Evolutionary conservation across 2,888 invertebrate species (phyloP), one percentile per base, ranked within the genome.

Genomic region (Noctua comes): DNA sequence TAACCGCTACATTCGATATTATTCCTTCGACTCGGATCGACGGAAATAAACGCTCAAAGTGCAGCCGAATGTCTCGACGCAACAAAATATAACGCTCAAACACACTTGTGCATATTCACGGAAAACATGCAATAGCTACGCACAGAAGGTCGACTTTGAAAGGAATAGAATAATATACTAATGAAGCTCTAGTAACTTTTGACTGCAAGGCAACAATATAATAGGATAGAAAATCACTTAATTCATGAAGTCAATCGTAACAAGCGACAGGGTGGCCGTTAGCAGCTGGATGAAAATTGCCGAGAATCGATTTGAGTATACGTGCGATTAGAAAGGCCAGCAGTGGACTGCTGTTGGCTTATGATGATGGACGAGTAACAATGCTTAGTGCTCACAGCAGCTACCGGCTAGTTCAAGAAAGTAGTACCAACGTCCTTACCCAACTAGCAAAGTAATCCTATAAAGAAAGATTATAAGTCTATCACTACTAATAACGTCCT

Each of bases 11-110:
- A 68, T 65, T 79, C 71, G 62, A 74, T 76, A 74, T 76, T 84
- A 84, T 84, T 86, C 76, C 70, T 86, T 72, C 84, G 80, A 80
- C 76, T 84, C 66, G 64, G 64, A 87, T 85, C 87, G 77, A 87
- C 85, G 77, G 85, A 87, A 80, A 80, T 87, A 87, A 87, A 84
- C 75, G 80, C 48, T 84, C 69, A 59, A 80, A 84, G 72, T 80
- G 66, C 72, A 84, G 76, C 87, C 71, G 80, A 84, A 76, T 86
- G 80, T 84, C 87, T 76, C 84, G 79, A 66, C 76, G 62, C 76
- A 68, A 80, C 85, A 72, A 86, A 85, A 87, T 84, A 64, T 87
- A 73, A 86, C 73, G 74, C 69, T 75, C 64, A 74, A 75, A 80
- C 68, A 87, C 84, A 86, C 85, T 84, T 77, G 64, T 77, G 80